Conservation (phyloP, 1,140 invertebrate genomes). For the Bombyx mori region ASM3026992v2 NC_085117.1:20457501-20458000, state of each 20-base stretch:
- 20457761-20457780: background rate
- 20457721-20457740: no score
- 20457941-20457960: background rate
- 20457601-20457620: no score
- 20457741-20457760: background rate
- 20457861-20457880: slow-evolving; percentile 19
- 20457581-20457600: no score
- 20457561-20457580: no score
- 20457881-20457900: slow-evolving; percentile 21
- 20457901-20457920: slow-evolving; percentile 13
- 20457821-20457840: slow-evolving; percentile 15
- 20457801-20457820: slow-evolving; percentile 9
- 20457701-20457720: no score
- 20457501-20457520: no score
- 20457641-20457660: no score
- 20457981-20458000: background rate
- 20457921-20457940: slow-evolving; percentile 12
- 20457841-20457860: slow-evolving; percentile 15
- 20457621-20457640: no score
- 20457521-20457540: no score
- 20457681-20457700: no score
- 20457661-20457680: no score
- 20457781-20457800: background rate
- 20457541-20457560: no score
- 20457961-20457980: slow-evolving; percentile 7